Percentiles rank a stretch among this genome's conserved stretches.
These are phyloP conservation scores for Cololabis saira DNA, from an alignment of 2,113 vertebrate species.

Conservation along the genomic window DNA sequence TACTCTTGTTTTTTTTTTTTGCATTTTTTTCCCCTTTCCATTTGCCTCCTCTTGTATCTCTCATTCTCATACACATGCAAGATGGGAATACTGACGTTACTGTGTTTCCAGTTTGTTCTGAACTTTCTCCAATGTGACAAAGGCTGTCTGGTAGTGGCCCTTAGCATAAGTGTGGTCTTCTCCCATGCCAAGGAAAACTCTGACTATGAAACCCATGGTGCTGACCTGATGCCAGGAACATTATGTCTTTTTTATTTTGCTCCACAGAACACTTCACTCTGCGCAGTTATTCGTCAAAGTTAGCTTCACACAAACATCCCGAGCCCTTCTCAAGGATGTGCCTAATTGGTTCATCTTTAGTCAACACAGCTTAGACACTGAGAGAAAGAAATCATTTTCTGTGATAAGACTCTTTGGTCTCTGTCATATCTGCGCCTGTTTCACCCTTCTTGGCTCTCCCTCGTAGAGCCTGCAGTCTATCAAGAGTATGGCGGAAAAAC, in stretches of 20 bases:
- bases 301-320: constrained; percentile 48
- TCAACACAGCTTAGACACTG: not conserved
- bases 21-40: constrained; percentile 27
- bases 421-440: constrained; percentile 50
- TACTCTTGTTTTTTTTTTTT: constrained; percentile 3
- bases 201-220: constrained; percentile 78
- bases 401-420: constrained; percentile 34
- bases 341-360: constrained; percentile 39
- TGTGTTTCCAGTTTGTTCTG: constrained; percentile 82
- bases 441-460: constrained; percentile 51
- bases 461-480: constrained; percentile 73
- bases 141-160: constrained; percentile 78
- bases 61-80: constrained; percentile 41
- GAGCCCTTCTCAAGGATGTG: constrained; percentile 12
- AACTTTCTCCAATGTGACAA: constrained; percentile 79
- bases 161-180: constrained; percentile 79
- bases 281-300: constrained; percentile 68
- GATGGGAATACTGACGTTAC: constrained; percentile 75
- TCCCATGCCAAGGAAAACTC: constrained; percentile 78
- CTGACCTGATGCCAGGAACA: constrained; percentile 78
- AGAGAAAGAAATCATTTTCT: constrained; percentile 2
- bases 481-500: constrained; percentile 76
- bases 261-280: constrained; percentile 61
- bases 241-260: constrained; percentile 77
- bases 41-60: constrained; percentile 42